Evolutionary conservation across 2,888 invertebrate species (phyloP).

Genomic region (Boloria selene): DNA sequence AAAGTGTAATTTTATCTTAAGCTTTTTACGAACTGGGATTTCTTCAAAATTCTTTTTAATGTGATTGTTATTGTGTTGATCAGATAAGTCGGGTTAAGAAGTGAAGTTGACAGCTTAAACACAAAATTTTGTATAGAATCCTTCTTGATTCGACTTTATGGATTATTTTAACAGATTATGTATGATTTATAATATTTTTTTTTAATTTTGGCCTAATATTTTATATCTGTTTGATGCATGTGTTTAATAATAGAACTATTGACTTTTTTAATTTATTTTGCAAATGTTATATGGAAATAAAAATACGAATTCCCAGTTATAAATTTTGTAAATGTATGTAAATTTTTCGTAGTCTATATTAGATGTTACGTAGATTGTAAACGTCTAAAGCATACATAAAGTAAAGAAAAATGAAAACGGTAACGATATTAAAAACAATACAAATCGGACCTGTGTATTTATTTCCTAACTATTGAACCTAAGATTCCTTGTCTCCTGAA

Average conservation of each 20-base stretch:
- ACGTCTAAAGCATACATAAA: slow-evolving; percentile 66
- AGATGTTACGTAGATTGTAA: slow-evolving; percentile 79
- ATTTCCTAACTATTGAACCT: slow-evolving; percentile 32
- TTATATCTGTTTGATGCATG: slow-evolving; percentile 23
- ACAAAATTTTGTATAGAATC: background rate
- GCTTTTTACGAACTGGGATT: slow-evolving; percentile 45
- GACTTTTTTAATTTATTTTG: slow-evolving; percentile 14
- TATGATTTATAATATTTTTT: slow-evolving; percentile 1
- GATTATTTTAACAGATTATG: background rate
- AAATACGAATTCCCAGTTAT: slow-evolving; percentile 63
- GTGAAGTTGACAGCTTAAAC: background rate
- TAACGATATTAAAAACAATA: slow-evolving; percentile 73
- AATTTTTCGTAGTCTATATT: slow-evolving; percentile 75
- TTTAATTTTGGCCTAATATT: slow-evolving; percentile 31
- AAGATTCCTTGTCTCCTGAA: no score
- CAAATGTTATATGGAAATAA: slow-evolving; percentile 20
- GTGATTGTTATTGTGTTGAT: background rate
- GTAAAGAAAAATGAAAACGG: slow-evolving; percentile 57
- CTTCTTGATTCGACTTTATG: background rate
- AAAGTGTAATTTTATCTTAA: slow-evolving; percentile 42
- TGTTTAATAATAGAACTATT: slow-evolving; percentile 11
- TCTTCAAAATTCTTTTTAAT: slow-evolving; percentile 42
- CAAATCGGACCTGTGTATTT: slow-evolving; percentile 57
- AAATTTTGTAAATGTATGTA: slow-evolving; percentile 76
- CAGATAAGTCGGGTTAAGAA: background rate